These are phyloP conservation scores for Hippocampus mohnikei DNA, from an alignment of 2,113 vertebrate genomes.

Conservation along the genomic window DNA sequence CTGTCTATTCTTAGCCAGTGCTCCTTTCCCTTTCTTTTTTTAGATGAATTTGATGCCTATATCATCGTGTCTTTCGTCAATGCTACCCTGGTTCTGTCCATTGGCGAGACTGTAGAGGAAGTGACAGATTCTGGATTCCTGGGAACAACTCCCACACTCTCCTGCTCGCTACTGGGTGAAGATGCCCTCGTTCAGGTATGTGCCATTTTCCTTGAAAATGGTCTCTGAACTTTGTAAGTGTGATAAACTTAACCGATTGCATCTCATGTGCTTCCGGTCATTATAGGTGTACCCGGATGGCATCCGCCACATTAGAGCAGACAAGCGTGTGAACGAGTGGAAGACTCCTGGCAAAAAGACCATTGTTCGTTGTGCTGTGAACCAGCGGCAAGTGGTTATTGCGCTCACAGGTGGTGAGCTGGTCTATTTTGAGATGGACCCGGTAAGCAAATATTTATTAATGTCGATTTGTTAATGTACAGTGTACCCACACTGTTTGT, in stretches of 20 bases:
- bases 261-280: neutral
- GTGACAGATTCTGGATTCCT: slow-evolving; percentile 97
- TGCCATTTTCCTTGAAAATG: neutral
- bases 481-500: neutral
- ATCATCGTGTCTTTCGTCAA: slow-evolving; percentile 99
- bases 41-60: slow-evolving; percentile 98
- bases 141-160: slow-evolving; percentile 95
- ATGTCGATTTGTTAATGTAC: no score
- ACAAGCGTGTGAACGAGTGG: slow-evolving; percentile 98
- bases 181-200: slow-evolving; percentile 94
- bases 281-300: slow-evolving; percentile 94
- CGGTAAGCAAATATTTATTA: slow-evolving; percentile 68
- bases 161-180: slow-evolving; percentile 93
- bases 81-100: slow-evolving; percentile 92
- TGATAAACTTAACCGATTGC: neutral
- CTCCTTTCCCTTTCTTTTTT: slow-evolving; percentile 2
- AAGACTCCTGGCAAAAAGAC: slow-evolving; percentile 98
- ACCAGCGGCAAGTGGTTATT: slow-evolving; percentile 98
- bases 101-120: slow-evolving; percentile 98
- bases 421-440: slow-evolving; percentile 99
- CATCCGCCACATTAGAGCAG: slow-evolving; percentile 93
- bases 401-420: slow-evolving; percentile 95
- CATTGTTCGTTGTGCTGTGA: slow-evolving; percentile 95
- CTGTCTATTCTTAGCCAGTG: neutral
- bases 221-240: neutral